Percentiles rank a stretch among this genome's conserved stretches.
These are phyloP conservation scores for Synaphobranchus kaupii DNA, from an alignment of 2,797 vertebrate genomes.

Conservation along the genomic window DNA sequence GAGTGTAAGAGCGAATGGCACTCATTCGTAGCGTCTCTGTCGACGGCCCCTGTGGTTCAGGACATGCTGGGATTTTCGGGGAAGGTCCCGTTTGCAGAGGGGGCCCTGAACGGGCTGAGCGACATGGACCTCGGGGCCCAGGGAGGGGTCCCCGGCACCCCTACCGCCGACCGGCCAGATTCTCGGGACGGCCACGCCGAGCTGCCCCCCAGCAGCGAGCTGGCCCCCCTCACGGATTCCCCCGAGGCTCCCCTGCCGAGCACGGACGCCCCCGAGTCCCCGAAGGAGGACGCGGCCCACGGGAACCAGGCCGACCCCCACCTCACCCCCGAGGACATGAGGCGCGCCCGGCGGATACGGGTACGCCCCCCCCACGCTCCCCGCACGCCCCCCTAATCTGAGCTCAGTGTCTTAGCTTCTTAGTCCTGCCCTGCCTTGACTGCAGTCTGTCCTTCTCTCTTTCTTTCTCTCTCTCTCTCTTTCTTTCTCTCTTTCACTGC, in stretches of 20 bases:
- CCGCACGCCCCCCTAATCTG: not conserved
- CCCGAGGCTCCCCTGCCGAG: conserved; percentile 25
- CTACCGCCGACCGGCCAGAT: conserved; percentile 46
- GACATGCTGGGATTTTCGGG: conserved; percentile 83
- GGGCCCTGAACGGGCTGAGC: conserved; percentile 82
- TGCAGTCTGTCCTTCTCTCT: conserved; percentile 61
- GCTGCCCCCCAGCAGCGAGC: conserved; percentile 54
- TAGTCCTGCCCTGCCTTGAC: conserved; percentile 51
- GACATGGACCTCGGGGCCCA: conserved; percentile 72
- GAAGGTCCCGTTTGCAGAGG: conserved; percentile 83
- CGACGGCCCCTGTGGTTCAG: conserved; percentile 59
- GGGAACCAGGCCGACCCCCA: conserved; percentile 70
- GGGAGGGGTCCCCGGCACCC: conserved; percentile 47
- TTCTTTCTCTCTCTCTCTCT: not conserved
- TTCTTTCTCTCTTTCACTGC: conserved; percentile 50
- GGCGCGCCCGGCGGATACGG: conserved; percentile 92
- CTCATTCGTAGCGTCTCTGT: not conserved
- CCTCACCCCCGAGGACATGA: conserved; percentile 89
- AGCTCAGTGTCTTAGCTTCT: conserved; percentile 32
- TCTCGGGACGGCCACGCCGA: conserved; percentile 47
- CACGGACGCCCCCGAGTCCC: conserved; percentile 51
- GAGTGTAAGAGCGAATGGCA: not conserved
- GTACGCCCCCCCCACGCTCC: conserved; percentile 62
- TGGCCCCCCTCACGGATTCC: conserved; percentile 54
- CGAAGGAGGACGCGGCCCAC: conserved; percentile 72